phyloP scores from a whole-genome alignment of 2,888 invertebrate species.

The Habrosyne pyritoides region DNA sequence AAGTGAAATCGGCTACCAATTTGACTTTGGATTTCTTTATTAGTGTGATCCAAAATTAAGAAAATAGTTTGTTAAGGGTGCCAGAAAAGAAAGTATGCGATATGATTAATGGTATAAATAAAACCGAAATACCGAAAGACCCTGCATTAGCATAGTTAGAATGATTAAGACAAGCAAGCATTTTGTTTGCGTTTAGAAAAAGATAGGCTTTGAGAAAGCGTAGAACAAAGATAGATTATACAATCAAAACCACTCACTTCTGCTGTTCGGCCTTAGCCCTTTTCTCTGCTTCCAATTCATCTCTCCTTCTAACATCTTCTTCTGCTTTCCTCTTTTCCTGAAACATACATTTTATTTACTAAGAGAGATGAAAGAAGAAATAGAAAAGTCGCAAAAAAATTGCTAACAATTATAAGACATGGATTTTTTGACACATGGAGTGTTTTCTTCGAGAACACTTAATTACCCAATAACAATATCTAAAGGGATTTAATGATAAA shows the following conservation, averaged over 20 bases:
- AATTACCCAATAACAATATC: too few species aligned
- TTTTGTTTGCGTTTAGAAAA: background rate
- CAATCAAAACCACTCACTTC: constrained; percentile 52
- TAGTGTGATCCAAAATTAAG: too few species aligned
- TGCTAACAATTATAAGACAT: too few species aligned
- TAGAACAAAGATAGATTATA: background rate
- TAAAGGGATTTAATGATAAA: too few species aligned
- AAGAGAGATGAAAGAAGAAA: too few species aligned
- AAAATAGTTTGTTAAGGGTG: too few species aligned
- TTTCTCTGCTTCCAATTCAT: constrained; percentile 82
- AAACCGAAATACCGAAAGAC: background rate
- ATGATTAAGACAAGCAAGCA: background rate
- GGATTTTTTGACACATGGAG: too few species aligned
- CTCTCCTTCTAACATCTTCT: constrained; percentile 86
- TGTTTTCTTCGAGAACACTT: too few species aligned
- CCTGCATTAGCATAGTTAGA: background rate
- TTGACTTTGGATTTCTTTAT: too few species aligned
- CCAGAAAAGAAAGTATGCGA: background rate
- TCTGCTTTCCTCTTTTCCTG: constrained; percentile 84
- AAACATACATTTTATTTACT: too few species aligned
- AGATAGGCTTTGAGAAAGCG: background rate
- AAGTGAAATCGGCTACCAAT: too few species aligned
- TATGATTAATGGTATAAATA: background rate
- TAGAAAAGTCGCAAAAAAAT: too few species aligned
- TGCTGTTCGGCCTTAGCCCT: constrained; percentile 75